Conservation (phyloP, 2,888 invertebrate genomes). For the Lampropteryx suffumata region DNA sequence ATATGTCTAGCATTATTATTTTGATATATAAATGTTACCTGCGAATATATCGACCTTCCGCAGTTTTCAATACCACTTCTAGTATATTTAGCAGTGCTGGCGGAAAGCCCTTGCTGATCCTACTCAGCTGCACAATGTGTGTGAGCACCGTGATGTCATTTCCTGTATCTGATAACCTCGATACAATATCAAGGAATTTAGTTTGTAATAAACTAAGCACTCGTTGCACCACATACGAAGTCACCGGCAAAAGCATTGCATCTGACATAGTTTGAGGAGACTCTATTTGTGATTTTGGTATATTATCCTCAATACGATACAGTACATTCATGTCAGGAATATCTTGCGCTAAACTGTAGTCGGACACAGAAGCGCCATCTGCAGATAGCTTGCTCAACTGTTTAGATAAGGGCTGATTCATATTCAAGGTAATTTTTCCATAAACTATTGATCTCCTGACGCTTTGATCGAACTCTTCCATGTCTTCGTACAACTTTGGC, state of each 20-base stretch:
- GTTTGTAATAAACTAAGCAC: constrained; percentile 54
- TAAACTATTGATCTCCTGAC: constrained; percentile 46
- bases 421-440: constrained; percentile 51
- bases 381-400: constrained; percentile 50
- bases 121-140: constrained; percentile 44
- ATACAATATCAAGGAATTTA: constrained; percentile 44
- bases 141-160: constrained; percentile 34
- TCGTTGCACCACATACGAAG: constrained; percentile 75
- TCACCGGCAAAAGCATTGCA: constrained; percentile 81
- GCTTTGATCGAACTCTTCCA: constrained; percentile 53
- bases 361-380: constrained; percentile 41
- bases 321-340: constrained; percentile 50
- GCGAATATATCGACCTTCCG: constrained; percentile 37
- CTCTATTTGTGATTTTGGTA: constrained; percentile 38
- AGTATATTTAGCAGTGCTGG: constrained; percentile 57
- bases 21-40: constrained; percentile 43
- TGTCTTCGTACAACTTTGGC: constrained; percentile 59
- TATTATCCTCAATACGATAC: constrained; percentile 42
- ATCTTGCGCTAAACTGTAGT: constrained; percentile 54
- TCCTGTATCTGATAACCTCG: constrained; percentile 26
- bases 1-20: too few species aligned
- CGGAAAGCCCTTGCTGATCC: constrained; percentile 53
- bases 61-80: constrained; percentile 48
- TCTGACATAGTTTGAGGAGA: constrained; percentile 21
- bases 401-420: constrained; percentile 55